Evolutionary conservation across 2,797 vertebrate genomes (phyloP).

Genomic region (Liasis olivaceus): DNA sequence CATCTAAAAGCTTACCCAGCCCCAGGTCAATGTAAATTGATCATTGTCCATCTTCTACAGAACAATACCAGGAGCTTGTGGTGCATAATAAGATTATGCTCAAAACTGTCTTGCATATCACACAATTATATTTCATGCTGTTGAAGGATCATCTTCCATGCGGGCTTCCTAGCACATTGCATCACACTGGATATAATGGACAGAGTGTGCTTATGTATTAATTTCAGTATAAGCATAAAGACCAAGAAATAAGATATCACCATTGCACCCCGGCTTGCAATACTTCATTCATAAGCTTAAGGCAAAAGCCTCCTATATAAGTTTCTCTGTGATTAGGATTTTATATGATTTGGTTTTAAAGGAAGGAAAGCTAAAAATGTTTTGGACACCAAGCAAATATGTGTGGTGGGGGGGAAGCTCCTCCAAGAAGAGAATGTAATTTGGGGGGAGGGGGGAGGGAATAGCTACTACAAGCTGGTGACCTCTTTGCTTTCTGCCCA

Average conservation of each 20-base stretch:
- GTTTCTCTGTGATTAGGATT: conserved; percentile 31
- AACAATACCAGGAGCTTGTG: conserved; percentile 83
- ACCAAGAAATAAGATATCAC: neutral
- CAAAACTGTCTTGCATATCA: conserved; percentile 82
- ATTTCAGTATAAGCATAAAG: neutral
- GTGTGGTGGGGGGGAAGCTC: conserved; percentile 25
- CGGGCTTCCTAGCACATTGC: conserved; percentile 69
- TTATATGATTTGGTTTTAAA: neutral
- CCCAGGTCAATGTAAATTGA: conserved; percentile 87
- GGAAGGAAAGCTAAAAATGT: neutral
- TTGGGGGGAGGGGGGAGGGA: neutral
- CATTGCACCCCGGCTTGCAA: neutral
- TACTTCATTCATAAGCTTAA: neutral
- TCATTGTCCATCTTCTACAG: conserved; percentile 85
- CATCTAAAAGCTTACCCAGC: conserved; percentile 84
- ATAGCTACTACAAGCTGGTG: conserved; percentile 12
- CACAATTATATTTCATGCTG: conserved; percentile 83
- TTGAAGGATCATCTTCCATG: conserved; percentile 74
- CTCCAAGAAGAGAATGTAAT: conserved; percentile 42
- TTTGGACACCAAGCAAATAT: conserved; percentile 56
- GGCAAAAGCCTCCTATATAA: neutral
- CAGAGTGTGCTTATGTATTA: neutral
- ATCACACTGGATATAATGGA: conserved; percentile 37
- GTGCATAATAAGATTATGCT: conserved; percentile 85
- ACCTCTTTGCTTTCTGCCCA: conserved; percentile 49